phyloP scores from a whole-genome alignment of 2,113 vertebrate species.

The Tupaia chinensis region DNA sequence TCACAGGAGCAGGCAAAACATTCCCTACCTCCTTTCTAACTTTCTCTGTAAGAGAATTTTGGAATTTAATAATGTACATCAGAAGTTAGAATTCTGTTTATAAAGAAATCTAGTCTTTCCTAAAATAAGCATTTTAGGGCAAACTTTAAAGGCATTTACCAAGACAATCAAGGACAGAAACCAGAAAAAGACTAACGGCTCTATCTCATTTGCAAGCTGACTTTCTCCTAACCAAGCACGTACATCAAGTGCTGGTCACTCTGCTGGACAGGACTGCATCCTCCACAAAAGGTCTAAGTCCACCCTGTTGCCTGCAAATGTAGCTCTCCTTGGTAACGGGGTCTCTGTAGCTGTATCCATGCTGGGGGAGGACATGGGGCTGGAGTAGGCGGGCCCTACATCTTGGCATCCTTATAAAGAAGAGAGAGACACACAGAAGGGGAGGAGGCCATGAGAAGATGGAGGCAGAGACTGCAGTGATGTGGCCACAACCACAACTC shows the following conservation, averaged over 20 bases:
- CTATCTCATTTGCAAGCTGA: not conserved
- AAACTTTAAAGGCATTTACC: not conserved
- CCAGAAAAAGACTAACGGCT: not conserved
- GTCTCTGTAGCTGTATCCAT: not conserved
- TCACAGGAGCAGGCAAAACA: not conserved
- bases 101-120: not conserved
- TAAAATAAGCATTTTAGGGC: not conserved
- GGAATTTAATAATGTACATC: not conserved
- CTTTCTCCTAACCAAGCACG: not conserved
- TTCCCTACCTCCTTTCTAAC: not conserved
- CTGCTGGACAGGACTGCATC: too few relatives aligned
- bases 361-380: accelerated
- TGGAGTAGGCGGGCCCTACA: not conserved
- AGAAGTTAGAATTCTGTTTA: conserved; percentile 37
- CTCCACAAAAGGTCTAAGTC: too few relatives aligned
- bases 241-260: too few relatives aligned
- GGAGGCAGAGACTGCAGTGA: too few relatives aligned
- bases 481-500: not conserved
- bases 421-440: not conserved
- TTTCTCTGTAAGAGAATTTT: not conserved
- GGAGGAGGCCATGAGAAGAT: not conserved
- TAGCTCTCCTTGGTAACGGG: too few relatives aligned
- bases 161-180: not conserved
- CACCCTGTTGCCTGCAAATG: accelerated
- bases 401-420: not conserved